Conservation (phyloP, 1,140 invertebrate genomes). For the Nymphalis io region DNA sequence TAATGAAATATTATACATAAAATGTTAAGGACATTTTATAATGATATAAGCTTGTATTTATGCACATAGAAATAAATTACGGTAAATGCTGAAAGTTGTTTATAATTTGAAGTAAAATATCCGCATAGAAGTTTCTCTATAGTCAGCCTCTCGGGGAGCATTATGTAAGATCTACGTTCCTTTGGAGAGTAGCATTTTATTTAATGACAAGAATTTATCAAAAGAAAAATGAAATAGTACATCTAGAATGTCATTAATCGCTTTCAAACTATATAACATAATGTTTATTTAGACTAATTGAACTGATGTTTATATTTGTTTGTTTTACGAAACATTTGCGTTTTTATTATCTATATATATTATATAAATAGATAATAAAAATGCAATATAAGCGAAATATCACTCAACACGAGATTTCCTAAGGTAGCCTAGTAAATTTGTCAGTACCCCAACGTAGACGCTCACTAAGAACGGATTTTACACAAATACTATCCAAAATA, state of each 20-base stretch:
- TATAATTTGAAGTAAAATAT: not conserved
- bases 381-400: too few species aligned
- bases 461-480: too few species aligned
- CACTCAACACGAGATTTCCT: too few species aligned
- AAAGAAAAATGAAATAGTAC: not conserved
- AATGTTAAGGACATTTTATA: too few species aligned
- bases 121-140: not conserved
- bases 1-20: not conserved
- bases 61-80: not conserved
- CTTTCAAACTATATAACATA: not conserved
- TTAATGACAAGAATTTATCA: slow-evolving; percentile 15
- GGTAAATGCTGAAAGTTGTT: not conserved
- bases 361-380: too few species aligned
- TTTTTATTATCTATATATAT: too few species aligned
- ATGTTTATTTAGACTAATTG: too few species aligned
- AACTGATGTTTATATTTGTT: too few species aligned
- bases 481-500: too few species aligned
- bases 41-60: not conserved
- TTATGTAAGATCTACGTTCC: slow-evolving; percentile 9
- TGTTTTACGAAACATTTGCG: too few species aligned
- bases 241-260: not conserved
- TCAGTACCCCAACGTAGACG: too few species aligned
- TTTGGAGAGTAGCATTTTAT: not conserved
- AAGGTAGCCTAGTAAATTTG: too few species aligned
- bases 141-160: not conserved